Evolutionary conservation across 1,140 invertebrate genomes (phyloP).

Genomic region (Calliphora vicina): DNA sequence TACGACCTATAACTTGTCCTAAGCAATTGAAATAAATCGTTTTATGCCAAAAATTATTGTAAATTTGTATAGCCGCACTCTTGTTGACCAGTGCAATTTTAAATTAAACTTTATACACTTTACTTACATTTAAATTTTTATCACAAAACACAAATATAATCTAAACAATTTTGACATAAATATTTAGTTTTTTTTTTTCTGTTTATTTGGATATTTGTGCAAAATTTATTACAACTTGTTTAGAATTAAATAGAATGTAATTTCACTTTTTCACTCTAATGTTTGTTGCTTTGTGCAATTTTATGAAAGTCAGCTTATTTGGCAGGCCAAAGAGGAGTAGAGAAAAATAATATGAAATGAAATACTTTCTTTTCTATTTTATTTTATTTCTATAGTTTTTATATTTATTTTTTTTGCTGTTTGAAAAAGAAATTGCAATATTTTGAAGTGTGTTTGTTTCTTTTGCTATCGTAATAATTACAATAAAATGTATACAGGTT

Average conservation of each 20-base stretch:
- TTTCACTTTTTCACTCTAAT: neutral
- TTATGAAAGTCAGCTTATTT: neutral
- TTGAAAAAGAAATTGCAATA: neutral
- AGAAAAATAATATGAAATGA: neutral
- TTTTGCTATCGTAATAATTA: neutral
- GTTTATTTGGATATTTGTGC: neutral
- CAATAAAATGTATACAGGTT: neutral
- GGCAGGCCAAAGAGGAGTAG: neutral
- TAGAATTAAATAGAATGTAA: constrained; percentile 14
- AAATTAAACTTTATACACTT: no score
- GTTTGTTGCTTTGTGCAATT: neutral
- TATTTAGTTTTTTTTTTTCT: neutral
- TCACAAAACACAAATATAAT: neutral
- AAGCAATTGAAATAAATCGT: no score
- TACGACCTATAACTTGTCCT: no score
- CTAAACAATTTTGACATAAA: neutral
- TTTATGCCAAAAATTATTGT: no score
- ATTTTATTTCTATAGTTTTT: neutral
- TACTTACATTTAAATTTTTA: neutral
- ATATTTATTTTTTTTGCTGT: neutral
- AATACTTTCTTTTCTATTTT: neutral
- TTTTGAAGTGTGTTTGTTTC: neutral
- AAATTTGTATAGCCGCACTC: no score
- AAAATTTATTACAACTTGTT: constrained; percentile 13
- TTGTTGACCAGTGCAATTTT: no score